Evolutionary conservation across 2,113 vertebrate species (phyloP).

Genomic region (Pangasianodon gigas): DNA sequence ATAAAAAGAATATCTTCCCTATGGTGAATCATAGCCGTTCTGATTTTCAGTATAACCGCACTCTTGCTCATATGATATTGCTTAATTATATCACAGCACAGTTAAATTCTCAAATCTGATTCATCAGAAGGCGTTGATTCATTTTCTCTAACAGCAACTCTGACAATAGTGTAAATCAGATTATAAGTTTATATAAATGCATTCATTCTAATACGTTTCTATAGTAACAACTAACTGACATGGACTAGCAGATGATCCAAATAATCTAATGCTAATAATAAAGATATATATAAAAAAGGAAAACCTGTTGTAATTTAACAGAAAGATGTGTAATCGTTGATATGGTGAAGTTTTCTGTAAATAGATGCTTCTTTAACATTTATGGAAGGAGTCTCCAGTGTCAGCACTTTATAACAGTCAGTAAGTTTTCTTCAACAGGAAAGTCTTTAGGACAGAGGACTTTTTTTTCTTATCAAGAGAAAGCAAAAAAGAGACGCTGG

Average conservation of each 20-base stretch:
- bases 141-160: neutral
- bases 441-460: neutral
- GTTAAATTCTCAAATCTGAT: neutral
- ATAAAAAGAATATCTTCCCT: neutral
- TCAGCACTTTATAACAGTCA: neutral
- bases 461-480: neutral
- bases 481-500: neutral
- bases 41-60: neutral
- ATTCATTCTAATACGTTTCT: neutral
- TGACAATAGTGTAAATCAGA: neutral
- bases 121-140: neutral
- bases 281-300: neutral
- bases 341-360: neutral
- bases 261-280: neutral
- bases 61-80: neutral
- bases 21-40: neutral
- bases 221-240: neutral
- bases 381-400: neutral
- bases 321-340: neutral
- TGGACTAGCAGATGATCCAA: neutral
- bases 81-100: neutral
- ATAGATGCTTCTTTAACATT: neutral
- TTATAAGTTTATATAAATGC: neutral
- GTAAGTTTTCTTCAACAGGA: neutral
- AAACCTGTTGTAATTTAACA: neutral